Percentiles rank a stretch among this genome's conserved stretches.
phyloP scores from a whole-genome alignment of 2,888 invertebrate genomes.

The Psococerastis gibbosa region DNA sequence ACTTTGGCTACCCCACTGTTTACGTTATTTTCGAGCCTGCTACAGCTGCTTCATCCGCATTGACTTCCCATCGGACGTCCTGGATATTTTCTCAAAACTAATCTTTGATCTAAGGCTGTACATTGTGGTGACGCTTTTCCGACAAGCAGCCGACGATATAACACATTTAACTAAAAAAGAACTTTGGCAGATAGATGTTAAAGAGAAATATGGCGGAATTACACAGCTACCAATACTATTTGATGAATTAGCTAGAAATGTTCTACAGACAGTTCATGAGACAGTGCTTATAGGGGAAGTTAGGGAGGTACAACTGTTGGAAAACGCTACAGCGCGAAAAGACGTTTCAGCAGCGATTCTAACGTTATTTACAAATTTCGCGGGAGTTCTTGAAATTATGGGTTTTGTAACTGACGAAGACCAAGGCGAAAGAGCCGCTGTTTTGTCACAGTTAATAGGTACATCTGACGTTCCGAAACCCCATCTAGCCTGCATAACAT shows the following conservation, averaged over 20 bases:
- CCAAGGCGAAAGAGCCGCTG: conserved; percentile 34
- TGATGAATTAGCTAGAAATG: conserved; percentile 51
- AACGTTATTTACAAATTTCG: conserved; percentile 32
- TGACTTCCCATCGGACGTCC: conserved; percentile 73
- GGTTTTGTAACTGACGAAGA: conserved; percentile 51
- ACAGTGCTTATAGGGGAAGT: conserved; percentile 50
- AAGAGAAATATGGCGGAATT: conserved; percentile 67
- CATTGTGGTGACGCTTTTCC: conserved; percentile 68
- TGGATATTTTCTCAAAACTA: conserved; percentile 65
- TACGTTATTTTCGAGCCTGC: conserved; percentile 60
- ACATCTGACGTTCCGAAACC: conserved; percentile 2
- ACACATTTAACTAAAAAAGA: conserved; percentile 51
- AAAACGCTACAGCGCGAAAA: conserved; percentile 31
- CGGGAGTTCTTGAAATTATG: conserved; percentile 45
- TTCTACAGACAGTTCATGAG: conserved; percentile 46
- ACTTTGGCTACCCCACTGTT: conserved; percentile 59
- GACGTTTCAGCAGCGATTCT: conserved; percentile 33
- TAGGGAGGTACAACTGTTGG: conserved; percentile 38
- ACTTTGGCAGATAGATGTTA: conserved; percentile 71
- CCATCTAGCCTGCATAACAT: conserved; percentile 23
- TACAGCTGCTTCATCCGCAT: conserved; percentile 63
- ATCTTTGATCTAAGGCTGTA: conserved; percentile 74
- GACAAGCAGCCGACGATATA: conserved; percentile 63
- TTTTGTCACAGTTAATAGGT: conserved; percentile 41
- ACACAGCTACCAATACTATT: conserved; percentile 59